Conservation (phyloP, 2,113 vertebrate genomes). For the Climacteris rufus region DNA sequence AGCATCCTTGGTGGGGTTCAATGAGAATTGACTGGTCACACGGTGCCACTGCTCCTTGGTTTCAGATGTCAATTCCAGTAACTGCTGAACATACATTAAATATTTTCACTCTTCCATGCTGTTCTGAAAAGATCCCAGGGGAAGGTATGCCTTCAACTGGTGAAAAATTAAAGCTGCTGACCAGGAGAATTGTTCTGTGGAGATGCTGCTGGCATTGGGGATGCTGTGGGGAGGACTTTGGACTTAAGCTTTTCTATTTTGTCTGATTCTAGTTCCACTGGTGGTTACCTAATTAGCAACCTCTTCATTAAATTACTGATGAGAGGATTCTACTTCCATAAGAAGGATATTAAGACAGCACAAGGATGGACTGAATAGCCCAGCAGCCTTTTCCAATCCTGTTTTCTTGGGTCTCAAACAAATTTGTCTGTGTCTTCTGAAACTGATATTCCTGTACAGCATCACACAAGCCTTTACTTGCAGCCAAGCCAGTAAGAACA, state of each 20-base stretch:
- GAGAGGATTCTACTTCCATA: neutral
- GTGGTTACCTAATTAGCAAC: neutral
- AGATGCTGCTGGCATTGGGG: rapidly evolving
- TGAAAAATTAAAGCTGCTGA: neutral
- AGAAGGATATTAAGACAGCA: neutral
- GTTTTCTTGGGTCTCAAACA: neutral
- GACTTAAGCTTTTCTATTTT: neutral
- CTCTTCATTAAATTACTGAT: neutral
- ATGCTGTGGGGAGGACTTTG: neutral
- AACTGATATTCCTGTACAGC: neutral
- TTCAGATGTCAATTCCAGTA: neutral
- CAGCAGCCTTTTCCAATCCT: neutral
- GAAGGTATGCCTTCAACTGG: neutral
- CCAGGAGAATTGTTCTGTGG: neutral
- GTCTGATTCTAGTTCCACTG: neutral
- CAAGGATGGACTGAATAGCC: neutral
- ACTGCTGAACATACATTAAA: neutral
- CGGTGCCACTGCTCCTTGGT: neutral
- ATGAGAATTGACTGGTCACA: neutral
- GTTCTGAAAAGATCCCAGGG: neutral
- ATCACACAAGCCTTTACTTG: neutral
- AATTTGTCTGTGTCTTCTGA: neutral
- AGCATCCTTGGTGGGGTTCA: neutral
- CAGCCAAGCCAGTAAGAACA: neutral
- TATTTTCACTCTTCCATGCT: neutral